Evolutionary conservation across 2,888 invertebrate genomes (phyloP), one percentile per base, ranked within the genome.

Genomic region (Dryobota labecula): DNA sequence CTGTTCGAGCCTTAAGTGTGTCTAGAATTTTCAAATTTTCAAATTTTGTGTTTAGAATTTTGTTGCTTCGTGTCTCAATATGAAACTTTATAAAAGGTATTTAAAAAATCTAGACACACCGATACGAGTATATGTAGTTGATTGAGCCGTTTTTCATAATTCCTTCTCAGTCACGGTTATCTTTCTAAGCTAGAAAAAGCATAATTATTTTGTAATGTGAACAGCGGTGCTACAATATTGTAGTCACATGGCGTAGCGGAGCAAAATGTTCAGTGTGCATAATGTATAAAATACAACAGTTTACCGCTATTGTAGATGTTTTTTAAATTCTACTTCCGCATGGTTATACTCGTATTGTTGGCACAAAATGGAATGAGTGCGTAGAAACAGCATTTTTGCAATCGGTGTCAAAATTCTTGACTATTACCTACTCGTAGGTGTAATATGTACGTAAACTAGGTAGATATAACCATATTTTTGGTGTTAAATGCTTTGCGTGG

Each of bases 361-460:
- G 56, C 47, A 53, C n/a, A 45, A 66, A 80, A 56, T 53, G 33
- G 11, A 70, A 66, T 54, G 62, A 53, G 51, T 66, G 62, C 70
- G 30, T 78, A 65, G 57, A n/a, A 63, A 70, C 80, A 78, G 49
- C 49, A 62, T 80, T 70, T 76, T 70, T 60, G 45, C 24, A 63
- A 75, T 64, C 20, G 51, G 24, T 68, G 77, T 69, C 45, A 57
- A 67, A 65, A 56, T 74, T 77, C 38, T 63, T 66, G 9, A 24
- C 15, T 36, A 38, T 70, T 49, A 60, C 30, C 43, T 38, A 20
- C 24, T 27, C 24, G 27, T 8, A 8, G 5, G 45, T n/a, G 30
- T 30, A 27, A 11, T 20, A 15, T 56, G 8, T 33, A 18, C 2
- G 49, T 27, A 8, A 24, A 60, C 11, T 45, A 27, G 30, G 43